phyloP scores from a whole-genome alignment of 64 coral and sea anemone genomes.

The Montipora capricornis region DNA sequence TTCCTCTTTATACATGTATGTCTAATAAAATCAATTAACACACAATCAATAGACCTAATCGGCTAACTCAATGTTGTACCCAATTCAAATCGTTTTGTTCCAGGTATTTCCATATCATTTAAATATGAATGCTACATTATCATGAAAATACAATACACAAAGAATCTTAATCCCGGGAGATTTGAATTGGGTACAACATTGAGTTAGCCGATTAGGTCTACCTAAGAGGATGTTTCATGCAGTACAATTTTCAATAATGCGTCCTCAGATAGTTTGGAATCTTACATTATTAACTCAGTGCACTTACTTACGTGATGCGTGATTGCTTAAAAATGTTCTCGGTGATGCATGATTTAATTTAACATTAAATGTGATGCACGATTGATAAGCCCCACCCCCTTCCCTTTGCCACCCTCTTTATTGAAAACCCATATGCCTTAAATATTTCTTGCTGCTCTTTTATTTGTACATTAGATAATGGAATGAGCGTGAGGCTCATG shows the following conservation, averaged over 20 bases:
- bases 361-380: not conserved
- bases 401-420: not conserved
- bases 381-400: not conserved
- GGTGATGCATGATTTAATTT: slow-evolving; percentile 3
- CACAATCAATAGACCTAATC: not conserved
- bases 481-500: not conserved
- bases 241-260: not conserved
- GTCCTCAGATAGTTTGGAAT: not conserved
- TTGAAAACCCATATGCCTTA: not conserved
- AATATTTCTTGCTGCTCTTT: not conserved
- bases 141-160: too few species aligned
- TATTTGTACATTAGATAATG: not conserved
- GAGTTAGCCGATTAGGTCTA: too few species aligned
- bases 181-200: too few species aligned
- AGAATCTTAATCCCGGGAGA: too few species aligned
- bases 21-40: not conserved
- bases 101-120: too few species aligned
- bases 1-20: not conserved
- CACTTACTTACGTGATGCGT: slow-evolving; percentile 3
- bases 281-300: not conserved
- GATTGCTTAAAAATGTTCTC: slow-evolving; percentile 1
- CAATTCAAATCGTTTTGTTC: too few species aligned
- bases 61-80: too few species aligned
- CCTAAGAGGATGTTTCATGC: not conserved
- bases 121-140: too few species aligned